Conservation (phyloP, 2,797 vertebrate species). For the Tangara arthus region DNA sequence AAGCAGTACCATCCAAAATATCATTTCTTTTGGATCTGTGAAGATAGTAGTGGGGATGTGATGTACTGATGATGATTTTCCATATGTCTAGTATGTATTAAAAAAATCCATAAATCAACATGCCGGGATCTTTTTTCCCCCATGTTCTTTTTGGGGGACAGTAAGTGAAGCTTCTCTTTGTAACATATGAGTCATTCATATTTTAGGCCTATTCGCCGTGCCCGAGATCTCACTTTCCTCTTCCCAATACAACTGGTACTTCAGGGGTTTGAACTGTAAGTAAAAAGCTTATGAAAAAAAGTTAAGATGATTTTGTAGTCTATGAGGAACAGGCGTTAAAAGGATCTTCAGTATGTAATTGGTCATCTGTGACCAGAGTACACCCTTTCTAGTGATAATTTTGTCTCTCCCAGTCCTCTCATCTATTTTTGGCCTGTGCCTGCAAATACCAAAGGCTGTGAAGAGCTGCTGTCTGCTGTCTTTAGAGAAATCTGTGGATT, state of each 20-base stretch:
- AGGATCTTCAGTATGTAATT: not conserved
- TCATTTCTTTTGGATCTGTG: not conserved
- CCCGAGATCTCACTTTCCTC: not conserved
- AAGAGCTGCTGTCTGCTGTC: not conserved
- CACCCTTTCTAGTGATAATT: not conserved
- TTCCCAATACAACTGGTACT: not conserved
- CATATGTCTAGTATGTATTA: not conserved
- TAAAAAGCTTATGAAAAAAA: not conserved
- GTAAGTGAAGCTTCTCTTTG: not conserved
- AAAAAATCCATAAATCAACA: not conserved
- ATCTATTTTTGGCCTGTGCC: not conserved
- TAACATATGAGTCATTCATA: not conserved
- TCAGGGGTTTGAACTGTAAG: not conserved
- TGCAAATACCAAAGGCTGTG: not conserved
- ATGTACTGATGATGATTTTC: not conserved
- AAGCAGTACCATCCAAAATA: not conserved
- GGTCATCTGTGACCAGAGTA: not conserved
- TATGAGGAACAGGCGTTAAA: not conserved
- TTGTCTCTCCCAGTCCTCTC: not conserved
- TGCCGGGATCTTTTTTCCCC: not conserved
- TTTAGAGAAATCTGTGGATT: not conserved
- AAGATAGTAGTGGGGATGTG: not conserved
- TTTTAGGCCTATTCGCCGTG: not conserved
- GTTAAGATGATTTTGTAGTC: not conserved
- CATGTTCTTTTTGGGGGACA: not conserved